Base-by-base conservation (phyloP, 2,888 invertebrate species). In the Cylindroiulus punctatus region DNA sequence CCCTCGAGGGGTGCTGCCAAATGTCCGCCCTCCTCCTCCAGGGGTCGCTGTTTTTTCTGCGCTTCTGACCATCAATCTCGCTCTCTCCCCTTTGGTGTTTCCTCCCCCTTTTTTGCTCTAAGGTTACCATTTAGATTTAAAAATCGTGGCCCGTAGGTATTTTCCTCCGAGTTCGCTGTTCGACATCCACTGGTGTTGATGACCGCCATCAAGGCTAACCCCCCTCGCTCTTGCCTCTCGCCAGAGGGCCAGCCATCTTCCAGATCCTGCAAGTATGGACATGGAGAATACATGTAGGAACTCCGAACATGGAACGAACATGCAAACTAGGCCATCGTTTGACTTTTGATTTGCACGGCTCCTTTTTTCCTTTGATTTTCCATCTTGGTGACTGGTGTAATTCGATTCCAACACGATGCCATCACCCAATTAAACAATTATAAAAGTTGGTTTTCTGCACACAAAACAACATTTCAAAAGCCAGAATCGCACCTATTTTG, bases 91-190 rank as follows among this genome's bases (percentile, higher is more conserved):
- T n/a, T n/a, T n/a, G n/a, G n/a, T n/a, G n/a, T 17, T n/a, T 22
- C 57, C n/a, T 8, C 22, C 22, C 22, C 22, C 10, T 57, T 57
- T 57, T 57, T 57, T 57, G n/a, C 22, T 57, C 57, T 57, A 57
- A 57, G 57, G 57, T 57, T 57, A 57, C 57, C 57, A 57, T 57
- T 57, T 57, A 57, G 57, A 57, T 57, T 57, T 57, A 57, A 57
- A 57, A 57, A 57, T 57, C 57, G 22, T 57, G 57, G 57, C 57
- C 40, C 57, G 57, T 57, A 57, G 57, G 57, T 57, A 57, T 57
- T 57, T 57, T 57, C 57, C 57, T 57, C 47, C 22, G 57, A 57
- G 57, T 57, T 57, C 57, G 57, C 57, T 57, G 57, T 57, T 57
- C 57, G 57, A 57, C 57, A 57, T 57, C 17, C 22, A 57, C 57